These are phyloP conservation scores for Aegotheles bennettii DNA, from an alignment of 2,113 vertebrate genomes.

Conservation along the genomic window DNA sequence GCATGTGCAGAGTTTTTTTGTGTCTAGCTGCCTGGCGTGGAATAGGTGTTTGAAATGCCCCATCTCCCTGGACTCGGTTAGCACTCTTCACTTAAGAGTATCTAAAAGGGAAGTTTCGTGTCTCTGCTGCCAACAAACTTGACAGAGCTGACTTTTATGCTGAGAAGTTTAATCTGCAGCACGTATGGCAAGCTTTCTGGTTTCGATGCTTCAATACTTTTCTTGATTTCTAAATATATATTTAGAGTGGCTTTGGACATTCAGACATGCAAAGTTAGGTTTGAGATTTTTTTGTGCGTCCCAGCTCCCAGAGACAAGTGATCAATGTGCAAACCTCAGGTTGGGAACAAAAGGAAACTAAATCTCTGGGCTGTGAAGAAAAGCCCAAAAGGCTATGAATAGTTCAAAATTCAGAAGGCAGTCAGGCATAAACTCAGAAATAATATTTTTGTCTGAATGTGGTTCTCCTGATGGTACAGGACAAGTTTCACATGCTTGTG, in stretches of 20 bases:
- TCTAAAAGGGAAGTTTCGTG: background rate
- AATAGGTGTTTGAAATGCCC: background rate
- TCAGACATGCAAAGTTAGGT: background rate
- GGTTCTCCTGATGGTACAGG: background rate
- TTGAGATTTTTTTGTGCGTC: background rate
- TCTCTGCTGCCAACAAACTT: background rate
- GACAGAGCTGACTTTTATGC: background rate
- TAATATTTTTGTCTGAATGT: background rate
- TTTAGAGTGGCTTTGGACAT: background rate
- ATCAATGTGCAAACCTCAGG: background rate
- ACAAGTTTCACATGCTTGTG: background rate
- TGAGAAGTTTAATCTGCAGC: background rate
- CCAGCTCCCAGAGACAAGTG: background rate
- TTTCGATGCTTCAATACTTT: background rate
- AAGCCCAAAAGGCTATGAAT: background rate
- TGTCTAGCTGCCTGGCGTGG: background rate
- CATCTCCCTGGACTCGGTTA: background rate
- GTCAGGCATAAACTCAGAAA: background rate
- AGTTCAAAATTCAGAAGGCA: background rate
- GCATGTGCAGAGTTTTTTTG: background rate
- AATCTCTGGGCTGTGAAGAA: background rate
- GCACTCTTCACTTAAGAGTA: background rate
- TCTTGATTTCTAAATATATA: background rate
- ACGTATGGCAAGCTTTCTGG: background rate
- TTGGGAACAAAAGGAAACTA: background rate